Evolutionary conservation across 2,797 vertebrate species (phyloP).

Genomic region (Anabacerthia variegaticeps): DNA sequence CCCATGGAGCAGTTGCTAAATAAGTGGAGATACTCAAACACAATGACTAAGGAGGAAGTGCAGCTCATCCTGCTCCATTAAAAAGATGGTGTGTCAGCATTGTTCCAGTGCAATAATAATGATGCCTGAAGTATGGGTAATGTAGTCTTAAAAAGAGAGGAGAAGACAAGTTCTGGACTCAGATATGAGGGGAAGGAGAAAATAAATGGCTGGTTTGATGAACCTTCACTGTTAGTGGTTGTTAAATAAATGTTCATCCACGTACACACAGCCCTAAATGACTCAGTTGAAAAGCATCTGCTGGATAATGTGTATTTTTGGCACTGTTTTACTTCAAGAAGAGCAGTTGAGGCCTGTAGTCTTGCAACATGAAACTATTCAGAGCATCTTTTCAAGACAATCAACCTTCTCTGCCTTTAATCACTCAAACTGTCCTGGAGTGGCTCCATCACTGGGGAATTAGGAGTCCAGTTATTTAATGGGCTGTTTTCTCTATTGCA

Average conservation of each 20-base stretch:
- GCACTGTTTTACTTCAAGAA: not conserved
- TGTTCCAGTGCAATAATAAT: not conserved
- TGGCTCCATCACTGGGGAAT: not conserved
- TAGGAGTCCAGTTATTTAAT: not conserved
- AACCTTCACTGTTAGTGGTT: not conserved
- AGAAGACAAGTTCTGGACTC: not conserved
- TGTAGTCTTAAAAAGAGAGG: not conserved
- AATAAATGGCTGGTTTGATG: not conserved
- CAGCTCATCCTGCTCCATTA: not conserved
- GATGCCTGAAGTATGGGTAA: not conserved
- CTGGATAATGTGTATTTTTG: not conserved
- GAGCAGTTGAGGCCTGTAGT: not conserved
- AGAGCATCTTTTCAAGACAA: not conserved
- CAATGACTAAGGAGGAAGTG: fast-evolving
- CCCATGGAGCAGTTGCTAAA: not conserved
- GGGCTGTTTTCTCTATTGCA: not conserved
- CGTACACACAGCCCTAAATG: not conserved
- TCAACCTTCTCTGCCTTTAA: not conserved
- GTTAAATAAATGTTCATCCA: not conserved
- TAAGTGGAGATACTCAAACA: not conserved
- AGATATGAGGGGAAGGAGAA: not conserved
- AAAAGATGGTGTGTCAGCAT: not conserved
- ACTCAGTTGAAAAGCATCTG: not conserved
- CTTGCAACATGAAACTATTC: not conserved
- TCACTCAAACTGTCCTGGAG: not conserved